Evolutionary conservation across 2,113 vertebrate species (phyloP).

Genomic region (Piprites chloris): DNA sequence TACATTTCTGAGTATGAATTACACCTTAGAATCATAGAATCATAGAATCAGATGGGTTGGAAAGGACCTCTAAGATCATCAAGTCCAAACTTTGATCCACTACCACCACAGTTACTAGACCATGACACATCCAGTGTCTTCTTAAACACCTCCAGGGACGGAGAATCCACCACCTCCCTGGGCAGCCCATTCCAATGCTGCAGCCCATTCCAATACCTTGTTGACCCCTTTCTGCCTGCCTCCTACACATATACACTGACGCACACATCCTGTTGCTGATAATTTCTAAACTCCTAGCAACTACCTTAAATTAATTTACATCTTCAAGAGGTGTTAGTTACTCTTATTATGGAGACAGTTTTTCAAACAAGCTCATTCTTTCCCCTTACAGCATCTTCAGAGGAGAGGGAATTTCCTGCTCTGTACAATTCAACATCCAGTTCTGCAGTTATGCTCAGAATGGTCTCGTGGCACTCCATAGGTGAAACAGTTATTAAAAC

Average conservation of each 20-base stretch:
- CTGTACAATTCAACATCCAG: neutral
- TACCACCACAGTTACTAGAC: too few relatives aligned
- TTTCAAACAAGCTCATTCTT: neutral
- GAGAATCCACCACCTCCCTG: too few relatives aligned
- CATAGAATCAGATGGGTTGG: too few relatives aligned
- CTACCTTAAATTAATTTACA: neutral
- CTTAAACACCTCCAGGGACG: too few relatives aligned
- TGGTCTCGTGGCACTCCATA: neutral
- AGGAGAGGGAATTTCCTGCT: neutral
- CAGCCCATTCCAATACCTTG: too few relatives aligned
- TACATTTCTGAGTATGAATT: neutral
- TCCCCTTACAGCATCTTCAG: neutral
- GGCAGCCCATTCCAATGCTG: too few relatives aligned
- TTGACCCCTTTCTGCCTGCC: neutral
- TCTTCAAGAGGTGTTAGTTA: neutral
- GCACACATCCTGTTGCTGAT: neutral
- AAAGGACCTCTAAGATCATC: too few relatives aligned
- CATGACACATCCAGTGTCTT: too few relatives aligned
- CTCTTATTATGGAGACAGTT: neutral
- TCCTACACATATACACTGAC: neutral
- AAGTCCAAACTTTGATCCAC: too few relatives aligned
- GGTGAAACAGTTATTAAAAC: slow-evolving; percentile 4
- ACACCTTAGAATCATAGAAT: too few relatives aligned
- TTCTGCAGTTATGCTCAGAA: neutral
- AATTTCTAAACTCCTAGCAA: neutral